Evolutionary conservation across 2,888 invertebrate genomes (phyloP).

Genomic region (Tholera decimalis): DNA sequence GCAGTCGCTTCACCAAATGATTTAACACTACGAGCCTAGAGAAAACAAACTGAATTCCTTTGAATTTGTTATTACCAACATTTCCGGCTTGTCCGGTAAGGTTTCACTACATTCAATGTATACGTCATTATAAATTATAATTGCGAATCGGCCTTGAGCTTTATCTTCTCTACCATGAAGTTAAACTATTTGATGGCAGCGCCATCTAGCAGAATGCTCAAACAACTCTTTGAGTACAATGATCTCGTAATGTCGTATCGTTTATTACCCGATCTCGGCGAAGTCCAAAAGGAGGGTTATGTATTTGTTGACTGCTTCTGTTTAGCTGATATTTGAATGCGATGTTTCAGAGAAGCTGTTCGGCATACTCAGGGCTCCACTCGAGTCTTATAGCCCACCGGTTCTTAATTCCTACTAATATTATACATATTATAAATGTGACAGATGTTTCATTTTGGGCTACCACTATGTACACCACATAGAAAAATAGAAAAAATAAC

Average conservation of each 20-base stretch:
- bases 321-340: too few relatives aligned
- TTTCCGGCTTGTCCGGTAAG: conserved; percentile 4
- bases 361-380: too few relatives aligned
- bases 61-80: neutral
- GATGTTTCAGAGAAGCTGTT: too few relatives aligned
- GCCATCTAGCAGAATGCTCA: conserved; percentile 35
- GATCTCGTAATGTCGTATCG: neutral
- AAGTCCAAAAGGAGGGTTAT: too few relatives aligned
- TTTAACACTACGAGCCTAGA: neutral
- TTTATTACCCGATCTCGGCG: too few relatives aligned
- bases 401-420: too few relatives aligned
- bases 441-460: too few relatives aligned
- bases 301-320: too few relatives aligned
- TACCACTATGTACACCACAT: too few relatives aligned
- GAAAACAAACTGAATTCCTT: neutral
- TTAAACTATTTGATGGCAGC: conserved; percentile 1
- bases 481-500: too few relatives aligned
- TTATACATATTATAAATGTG: too few relatives aligned
- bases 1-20: neutral
- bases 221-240: conserved; percentile 10
- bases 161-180: conserved; percentile 33
- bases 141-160: conserved; percentile 35
- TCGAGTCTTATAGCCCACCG: too few relatives aligned
- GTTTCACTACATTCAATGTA: conserved; percentile 33
- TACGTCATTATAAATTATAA: conserved; percentile 20